Evolutionary conservation across 2,888 invertebrate genomes (phyloP), one percentile per base, ranked within the genome.

Genomic region (Timandra comae): DNA sequence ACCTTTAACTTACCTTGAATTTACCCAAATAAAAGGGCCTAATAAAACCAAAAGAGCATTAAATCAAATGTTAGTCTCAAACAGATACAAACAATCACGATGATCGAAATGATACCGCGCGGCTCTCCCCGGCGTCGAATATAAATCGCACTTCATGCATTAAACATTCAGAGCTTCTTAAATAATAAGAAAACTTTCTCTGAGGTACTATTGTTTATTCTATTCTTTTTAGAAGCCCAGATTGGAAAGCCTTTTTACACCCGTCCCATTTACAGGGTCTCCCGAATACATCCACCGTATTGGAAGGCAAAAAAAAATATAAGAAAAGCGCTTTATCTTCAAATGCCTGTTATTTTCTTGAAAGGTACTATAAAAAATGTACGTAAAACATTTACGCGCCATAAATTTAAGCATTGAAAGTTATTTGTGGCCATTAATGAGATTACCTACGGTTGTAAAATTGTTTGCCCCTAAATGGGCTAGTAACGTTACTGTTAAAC

Each of bases 241-340:
- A 82, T 82, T 82, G 82, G 76, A 80, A 79, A 80, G 75, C 70
- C 71, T 76, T 80, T 77, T 77, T 69, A 73, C 73, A 73, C 70
- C 63, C 63, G 56, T 51, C 63, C 66, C 72, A 73, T 77, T 80
- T 72, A 52, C 61, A 49, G 67, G 65, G 68, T 58, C 68, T 66
- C 60, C 53, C 59, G 63, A 71, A 77, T 72, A 73, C 70, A 64
- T 76, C 70, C 66, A 21, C 49, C 56, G 57, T 70, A 73, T 78
- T 68, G 63, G 63, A 55, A 52, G 52, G 52, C 49, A 46, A 56
- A 71, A 24, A 68, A 67, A 63, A n/a, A n/a, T n/a, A 67, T 59
- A 65, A 53, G 50, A 59, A 58, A 63, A 63, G 50, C 59, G 64
- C 68, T 78, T 78, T 79, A 74, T 81, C 71, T 79, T 70, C 61